Evolutionary conservation across 2,113 vertebrate genomes (phyloP).

Genomic region (Phrynosoma blainvillii): DNA sequence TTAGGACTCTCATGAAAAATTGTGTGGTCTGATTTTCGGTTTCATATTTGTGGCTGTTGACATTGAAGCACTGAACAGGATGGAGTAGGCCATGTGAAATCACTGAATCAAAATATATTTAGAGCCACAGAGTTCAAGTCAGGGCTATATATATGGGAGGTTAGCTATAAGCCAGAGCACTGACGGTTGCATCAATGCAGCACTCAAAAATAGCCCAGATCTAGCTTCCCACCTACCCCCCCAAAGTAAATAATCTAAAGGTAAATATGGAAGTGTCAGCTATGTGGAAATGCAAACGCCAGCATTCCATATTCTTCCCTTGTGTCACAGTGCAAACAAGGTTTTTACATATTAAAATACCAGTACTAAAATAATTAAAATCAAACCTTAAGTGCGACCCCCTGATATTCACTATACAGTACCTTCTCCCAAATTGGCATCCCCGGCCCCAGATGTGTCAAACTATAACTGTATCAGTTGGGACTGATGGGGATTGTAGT

Average conservation of each 20-base stretch:
- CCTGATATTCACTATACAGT: not conserved
- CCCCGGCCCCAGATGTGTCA: not conserved
- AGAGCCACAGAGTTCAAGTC: not conserved
- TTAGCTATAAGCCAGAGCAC: not conserved
- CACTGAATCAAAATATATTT: constrained; percentile 15
- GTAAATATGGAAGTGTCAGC: not conserved
- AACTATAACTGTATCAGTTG: not conserved
- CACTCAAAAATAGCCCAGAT: not conserved
- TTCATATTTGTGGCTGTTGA: not conserved
- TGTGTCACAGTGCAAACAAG: not conserved
- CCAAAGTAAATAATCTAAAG: not conserved
- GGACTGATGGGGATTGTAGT: not conserved
- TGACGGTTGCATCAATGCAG: fast-evolving
- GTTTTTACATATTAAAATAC: not conserved
- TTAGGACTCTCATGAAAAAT: not conserved
- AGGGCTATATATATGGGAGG: not conserved
- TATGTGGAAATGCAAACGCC: not conserved
- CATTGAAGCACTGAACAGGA: not conserved
- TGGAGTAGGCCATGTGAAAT: not conserved
- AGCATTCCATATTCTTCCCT: not conserved
- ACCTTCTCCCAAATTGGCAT: not conserved
- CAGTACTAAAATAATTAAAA: not conserved
- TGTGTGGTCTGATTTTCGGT: not conserved
- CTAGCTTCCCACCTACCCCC: fast-evolving
- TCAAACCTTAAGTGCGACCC: not conserved